phyloP scores from a whole-genome alignment of 2,113 vertebrate genomes.

The Scophthalmus maximus region DNA sequence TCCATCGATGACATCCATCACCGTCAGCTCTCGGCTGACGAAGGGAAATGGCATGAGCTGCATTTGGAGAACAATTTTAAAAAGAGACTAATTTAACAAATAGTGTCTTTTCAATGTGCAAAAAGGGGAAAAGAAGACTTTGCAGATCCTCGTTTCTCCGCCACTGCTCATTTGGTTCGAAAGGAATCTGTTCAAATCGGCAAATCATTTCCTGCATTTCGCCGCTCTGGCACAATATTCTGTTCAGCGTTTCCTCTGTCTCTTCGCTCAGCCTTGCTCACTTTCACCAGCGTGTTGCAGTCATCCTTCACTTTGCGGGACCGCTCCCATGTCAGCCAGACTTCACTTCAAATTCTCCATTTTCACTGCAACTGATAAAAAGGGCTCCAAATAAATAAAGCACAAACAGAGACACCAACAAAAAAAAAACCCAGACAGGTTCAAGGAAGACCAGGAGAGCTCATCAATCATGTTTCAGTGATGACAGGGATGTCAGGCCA shows the following conservation, averaged over 20 bases:
- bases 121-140: conserved; percentile 36
- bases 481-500: conserved; percentile 27
- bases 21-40: conserved; percentile 45
- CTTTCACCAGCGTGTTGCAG: conserved; percentile 39
- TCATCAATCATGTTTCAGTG: conserved; percentile 34
- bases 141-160: not conserved
- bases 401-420: too few relatives aligned
- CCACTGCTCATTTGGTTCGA: conserved; percentile 36
- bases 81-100: conserved; percentile 33
- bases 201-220: conserved; percentile 55
- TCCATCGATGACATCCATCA: conserved; percentile 69
- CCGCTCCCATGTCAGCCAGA: conserved; percentile 39
- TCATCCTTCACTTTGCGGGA: conserved; percentile 54
- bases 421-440: conserved; percentile 14
- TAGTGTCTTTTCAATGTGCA: conserved; percentile 44
- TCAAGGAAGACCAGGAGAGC: conserved; percentile 25
- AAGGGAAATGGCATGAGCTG: conserved; percentile 53
- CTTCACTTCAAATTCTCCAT: conserved; percentile 32
- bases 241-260: conserved; percentile 50
- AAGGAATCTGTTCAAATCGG: conserved; percentile 59
- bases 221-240: conserved; percentile 51
- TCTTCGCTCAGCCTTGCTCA: conserved; percentile 44
- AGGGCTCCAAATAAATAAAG: conserved; percentile 31
- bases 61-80: conserved; percentile 40
- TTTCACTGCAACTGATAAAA: conserved; percentile 25